These are phyloP conservation scores for Periophthalmus modestus DNA, from an alignment of 2,113 vertebrate genomes.

Conservation along the genomic window DNA sequence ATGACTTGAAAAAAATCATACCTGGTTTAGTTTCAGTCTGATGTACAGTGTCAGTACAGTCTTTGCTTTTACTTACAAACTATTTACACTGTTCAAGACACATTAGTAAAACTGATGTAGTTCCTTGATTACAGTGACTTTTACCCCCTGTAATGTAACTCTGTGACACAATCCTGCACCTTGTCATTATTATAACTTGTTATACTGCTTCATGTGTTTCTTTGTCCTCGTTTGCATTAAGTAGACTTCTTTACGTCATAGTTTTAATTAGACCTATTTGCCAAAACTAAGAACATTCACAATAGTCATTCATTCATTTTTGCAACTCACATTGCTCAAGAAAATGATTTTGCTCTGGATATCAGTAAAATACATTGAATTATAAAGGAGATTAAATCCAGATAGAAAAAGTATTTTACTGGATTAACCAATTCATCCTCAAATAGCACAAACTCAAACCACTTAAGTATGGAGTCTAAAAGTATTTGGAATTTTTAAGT, in stretches of 20 bases:
- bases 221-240: neutral
- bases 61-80: neutral
- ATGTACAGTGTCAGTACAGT: neutral
- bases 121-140: neutral
- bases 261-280: neutral
- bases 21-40: neutral
- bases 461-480: constrained; percentile 13
- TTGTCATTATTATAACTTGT: neutral
- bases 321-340: neutral
- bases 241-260: neutral
- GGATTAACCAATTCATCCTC: constrained; percentile 15
- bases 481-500: constrained; percentile 30
- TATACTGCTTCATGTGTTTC: neutral
- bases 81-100: neutral
- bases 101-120: too few species aligned
- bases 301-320: constrained; percentile 4
- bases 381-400: neutral
- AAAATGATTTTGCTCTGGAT: neutral
- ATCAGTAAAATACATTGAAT: constrained; percentile 1
- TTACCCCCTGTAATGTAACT: neutral
- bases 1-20: neutral
- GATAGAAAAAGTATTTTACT: constrained; percentile 21
- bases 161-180: neutral
- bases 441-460: constrained; percentile 43
- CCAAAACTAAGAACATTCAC: too few species aligned